phyloP scores from a whole-genome alignment of 2,113 vertebrate genomes.

The Probosciger aterrimus region DNA sequence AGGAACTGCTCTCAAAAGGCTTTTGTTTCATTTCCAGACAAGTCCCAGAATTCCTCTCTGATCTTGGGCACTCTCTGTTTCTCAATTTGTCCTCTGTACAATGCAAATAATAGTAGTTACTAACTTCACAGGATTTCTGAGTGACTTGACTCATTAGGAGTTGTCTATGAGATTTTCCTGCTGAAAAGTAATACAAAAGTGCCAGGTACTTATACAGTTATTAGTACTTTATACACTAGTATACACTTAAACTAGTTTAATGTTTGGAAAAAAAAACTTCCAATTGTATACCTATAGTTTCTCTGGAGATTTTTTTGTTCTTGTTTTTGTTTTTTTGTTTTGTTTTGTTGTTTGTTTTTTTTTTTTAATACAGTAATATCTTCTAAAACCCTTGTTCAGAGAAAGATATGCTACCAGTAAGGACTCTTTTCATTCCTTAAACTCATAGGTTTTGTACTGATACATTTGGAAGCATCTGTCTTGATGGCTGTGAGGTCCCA shows the following conservation, averaged over 20 bases:
- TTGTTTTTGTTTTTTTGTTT: rapidly evolving
- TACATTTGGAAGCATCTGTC: background rate
- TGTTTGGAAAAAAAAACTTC: background rate
- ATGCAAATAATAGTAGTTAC: background rate
- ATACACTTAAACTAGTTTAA: background rate
- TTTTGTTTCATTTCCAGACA: background rate
- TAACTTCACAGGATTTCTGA: background rate
- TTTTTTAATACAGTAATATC: background rate
- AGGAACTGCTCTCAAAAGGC: background rate
- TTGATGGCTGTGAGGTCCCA: background rate
- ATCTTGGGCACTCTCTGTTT: background rate
- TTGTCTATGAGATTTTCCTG: background rate
- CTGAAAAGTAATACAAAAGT: background rate
- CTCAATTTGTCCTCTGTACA: background rate
- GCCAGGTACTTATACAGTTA: background rate
- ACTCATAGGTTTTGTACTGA: background rate
- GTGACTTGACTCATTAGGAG: background rate
- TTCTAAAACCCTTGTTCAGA: background rate
- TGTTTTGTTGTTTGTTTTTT: background rate
- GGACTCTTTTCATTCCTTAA: background rate
- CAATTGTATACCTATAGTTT: background rate
- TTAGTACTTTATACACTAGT: background rate
- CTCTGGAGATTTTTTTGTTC: background rate
- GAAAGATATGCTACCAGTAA: background rate
- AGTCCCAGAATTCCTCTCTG: background rate